Evolutionary conservation across 1,140 invertebrate species (phyloP).

Genomic region (Acarapis woodi): DNA sequence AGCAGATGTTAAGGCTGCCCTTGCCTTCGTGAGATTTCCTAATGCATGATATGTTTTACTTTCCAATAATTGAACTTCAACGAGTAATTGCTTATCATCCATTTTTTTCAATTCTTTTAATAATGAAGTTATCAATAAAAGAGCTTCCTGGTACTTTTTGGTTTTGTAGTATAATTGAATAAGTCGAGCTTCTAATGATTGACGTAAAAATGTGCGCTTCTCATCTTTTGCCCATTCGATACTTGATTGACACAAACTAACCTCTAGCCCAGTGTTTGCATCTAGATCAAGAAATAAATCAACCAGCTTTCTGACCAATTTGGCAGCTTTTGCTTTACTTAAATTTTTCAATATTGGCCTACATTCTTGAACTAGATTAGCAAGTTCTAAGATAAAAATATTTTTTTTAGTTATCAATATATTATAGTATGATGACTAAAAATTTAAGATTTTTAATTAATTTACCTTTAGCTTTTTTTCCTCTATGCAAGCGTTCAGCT

Average conservation of each 20-base stretch:
- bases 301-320: slow-evolving; percentile 76
- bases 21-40: slow-evolving; percentile 77
- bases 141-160: slow-evolving; percentile 53
- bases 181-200: slow-evolving; percentile 71
- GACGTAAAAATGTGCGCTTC: slow-evolving; percentile 77
- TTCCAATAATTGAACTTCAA: slow-evolving; percentile 79
- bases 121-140: slow-evolving; percentile 44
- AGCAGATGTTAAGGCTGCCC: slow-evolving; percentile 85
- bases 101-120: slow-evolving; percentile 88
- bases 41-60: slow-evolving; percentile 87
- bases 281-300: slow-evolving; percentile 93
- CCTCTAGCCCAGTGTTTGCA: slow-evolving; percentile 56
- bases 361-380: slow-evolving; percentile 67
- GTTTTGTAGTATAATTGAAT: slow-evolving; percentile 85
- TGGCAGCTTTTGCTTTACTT: slow-evolving; percentile 95
- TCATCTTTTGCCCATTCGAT: slow-evolving; percentile 98
- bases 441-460: neutral
- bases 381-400: slow-evolving; percentile 31
- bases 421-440: neutral
- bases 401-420: neutral
- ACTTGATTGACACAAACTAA: slow-evolving; percentile 51
- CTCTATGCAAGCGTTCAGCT: slow-evolving; percentile 56
- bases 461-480: slow-evolving; percentile 7
- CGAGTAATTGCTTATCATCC: slow-evolving; percentile 92
- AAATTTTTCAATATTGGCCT: slow-evolving; percentile 68